Evolutionary conservation across 2,888 invertebrate genomes (phyloP).

Genomic region (Pemphredon lugubris): DNA sequence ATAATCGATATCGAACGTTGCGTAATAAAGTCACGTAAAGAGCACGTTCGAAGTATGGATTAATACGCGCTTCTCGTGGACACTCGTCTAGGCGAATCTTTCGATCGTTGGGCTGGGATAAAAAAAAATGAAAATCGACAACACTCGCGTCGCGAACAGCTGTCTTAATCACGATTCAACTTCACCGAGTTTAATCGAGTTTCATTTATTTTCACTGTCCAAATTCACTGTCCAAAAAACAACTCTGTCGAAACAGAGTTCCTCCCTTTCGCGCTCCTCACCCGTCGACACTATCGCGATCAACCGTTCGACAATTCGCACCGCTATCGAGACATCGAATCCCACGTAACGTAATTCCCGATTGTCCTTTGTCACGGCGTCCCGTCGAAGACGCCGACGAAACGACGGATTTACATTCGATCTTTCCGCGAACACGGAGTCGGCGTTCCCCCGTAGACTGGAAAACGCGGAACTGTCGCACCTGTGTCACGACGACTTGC

Average conservation of each 20-base stretch:
- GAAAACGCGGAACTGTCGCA: slow-evolving; percentile 52
- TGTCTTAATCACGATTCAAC: too few species aligned
- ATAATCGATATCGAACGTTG: slow-evolving; percentile 23
- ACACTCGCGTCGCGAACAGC: not conserved
- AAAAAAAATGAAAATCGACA: not conserved
- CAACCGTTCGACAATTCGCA: too few species aligned
- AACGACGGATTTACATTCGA: not conserved
- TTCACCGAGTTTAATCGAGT: too few species aligned
- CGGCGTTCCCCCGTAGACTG: slow-evolving; percentile 16
- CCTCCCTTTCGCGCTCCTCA: too few species aligned
- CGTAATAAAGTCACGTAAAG: slow-evolving; percentile 40
- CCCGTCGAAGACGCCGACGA: too few species aligned
- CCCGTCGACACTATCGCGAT: too few species aligned
- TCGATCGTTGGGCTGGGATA: not conserved
- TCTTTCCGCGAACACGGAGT: not conserved
- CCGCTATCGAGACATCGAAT: too few species aligned
- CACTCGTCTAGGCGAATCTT: not conserved
- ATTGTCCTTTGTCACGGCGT: too few species aligned
- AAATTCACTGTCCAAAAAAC: too few species aligned
- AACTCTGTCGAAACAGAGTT: too few species aligned
- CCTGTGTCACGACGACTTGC: slow-evolving; percentile 23
- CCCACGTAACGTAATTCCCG: too few species aligned
- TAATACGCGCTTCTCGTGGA: slow-evolving; percentile 7
- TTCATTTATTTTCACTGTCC: too few species aligned
- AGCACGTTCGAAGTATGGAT: slow-evolving; percentile 13